Evolutionary conservation across 2,113 vertebrate genomes (phyloP), one percentile per base, ranked within the genome.

Genomic region (Columbina picui): DNA sequence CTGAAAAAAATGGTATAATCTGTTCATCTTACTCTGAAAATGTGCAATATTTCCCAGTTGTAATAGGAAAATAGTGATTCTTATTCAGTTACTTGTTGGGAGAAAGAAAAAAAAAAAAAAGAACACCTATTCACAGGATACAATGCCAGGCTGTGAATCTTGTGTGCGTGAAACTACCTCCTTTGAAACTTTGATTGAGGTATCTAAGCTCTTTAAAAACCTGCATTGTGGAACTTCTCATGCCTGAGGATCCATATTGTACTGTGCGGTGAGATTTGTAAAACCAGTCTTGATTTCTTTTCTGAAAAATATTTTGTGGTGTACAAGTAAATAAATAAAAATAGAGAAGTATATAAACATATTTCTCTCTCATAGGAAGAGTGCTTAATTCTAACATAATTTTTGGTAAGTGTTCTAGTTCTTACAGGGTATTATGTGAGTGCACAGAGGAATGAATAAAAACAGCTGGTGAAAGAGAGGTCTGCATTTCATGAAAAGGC

Each of bases 81-180:
- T 10, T 71, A 53, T 30, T 76, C 71, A 76, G 7, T 34, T 34
- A 41, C 13, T n/a, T 22, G 22, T 27, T 11, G 8, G 22, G 22
- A 10, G 8, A 7, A 64, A 7, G 9, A 19, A 41, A 12, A 38
- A 14, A 29, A 63, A 39, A 38, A 63, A 45, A 73, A 43, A 30
- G 1, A 45, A 16, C 45, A 4, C 3, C 19, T 43, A 8, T 36
- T 73, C 30, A 36, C 15, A 29, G 0, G 0, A 36, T 34, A 56
- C 23, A 18, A n/a, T 47, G 22, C 10, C 29, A 49, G n/a, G 7
- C 32, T 65, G 56, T 39, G 50, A n/a, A 57, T 34, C 29, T 41
- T 49, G 5, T 34, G 25, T 20, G 34, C 36, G 13, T 67, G 45
- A 29, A 57, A 19, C 11, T 59, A n/a, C 16, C 30, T 59, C 23